phyloP scores from a whole-genome alignment of 2,797 vertebrate species.

The Alectoris magna region DNA sequence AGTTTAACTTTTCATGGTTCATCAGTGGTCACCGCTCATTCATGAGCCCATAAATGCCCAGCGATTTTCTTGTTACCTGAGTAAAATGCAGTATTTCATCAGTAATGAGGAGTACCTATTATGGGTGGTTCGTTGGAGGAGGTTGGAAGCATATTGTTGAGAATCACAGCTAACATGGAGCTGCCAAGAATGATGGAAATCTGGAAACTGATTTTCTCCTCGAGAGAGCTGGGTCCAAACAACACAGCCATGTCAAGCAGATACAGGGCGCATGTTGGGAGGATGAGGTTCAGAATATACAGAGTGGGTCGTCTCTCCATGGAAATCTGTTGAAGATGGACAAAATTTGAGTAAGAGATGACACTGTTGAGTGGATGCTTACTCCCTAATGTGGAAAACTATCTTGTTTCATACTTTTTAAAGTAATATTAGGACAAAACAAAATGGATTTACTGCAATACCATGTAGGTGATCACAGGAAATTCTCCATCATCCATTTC shows the following conservation, averaged over 20 bases:
- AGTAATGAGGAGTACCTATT: slow-evolving; percentile 76
- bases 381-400: not conserved
- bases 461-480: slow-evolving; percentile 1
- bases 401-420: not conserved
- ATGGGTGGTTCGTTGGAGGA: slow-evolving; percentile 83
- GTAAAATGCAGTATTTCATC: not conserved
- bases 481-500: accelerated
- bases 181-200: slow-evolving; percentile 84
- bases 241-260: slow-evolving; percentile 83
- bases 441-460: not conserved
- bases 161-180: slow-evolving; percentile 86
- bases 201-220: slow-evolving; percentile 86
- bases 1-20: not conserved
- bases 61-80: not conserved
- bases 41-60: accelerated
- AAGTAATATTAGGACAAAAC: not conserved
- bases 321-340: slow-evolving; percentile 73
- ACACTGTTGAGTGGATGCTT: not conserved
- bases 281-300: slow-evolving; percentile 84
- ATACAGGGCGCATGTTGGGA: slow-evolving; percentile 84
- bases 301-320: slow-evolving; percentile 82
- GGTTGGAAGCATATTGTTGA: slow-evolving; percentile 86
- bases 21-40: not conserved
- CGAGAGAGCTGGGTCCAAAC: slow-evolving; percentile 78
- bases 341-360: not conserved